Evolutionary conservation across 2,113 vertebrate genomes (phyloP).

Genomic region (Cryptoleucopteryx plumbea): DNA sequence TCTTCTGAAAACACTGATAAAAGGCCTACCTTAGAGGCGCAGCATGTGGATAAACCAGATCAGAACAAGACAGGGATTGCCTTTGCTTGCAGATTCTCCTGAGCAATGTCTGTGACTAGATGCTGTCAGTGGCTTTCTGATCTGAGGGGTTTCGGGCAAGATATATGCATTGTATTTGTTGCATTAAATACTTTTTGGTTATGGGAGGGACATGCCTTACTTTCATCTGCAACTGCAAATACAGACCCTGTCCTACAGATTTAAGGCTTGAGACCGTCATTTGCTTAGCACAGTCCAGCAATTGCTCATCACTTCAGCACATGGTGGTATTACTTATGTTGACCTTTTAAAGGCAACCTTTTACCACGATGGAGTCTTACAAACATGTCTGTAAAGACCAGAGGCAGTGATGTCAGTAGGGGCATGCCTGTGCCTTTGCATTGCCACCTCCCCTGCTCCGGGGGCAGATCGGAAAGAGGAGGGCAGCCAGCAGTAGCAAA

Average conservation of each 20-base stretch:
- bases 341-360: not conserved
- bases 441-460: not conserved
- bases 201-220: not conserved
- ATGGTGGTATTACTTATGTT: fast-evolving
- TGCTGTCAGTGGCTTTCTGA: not conserved
- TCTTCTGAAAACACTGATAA: not conserved
- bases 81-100: not conserved
- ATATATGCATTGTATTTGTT: not conserved
- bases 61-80: not conserved
- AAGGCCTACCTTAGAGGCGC: not conserved
- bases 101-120: not conserved
- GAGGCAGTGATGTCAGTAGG: not conserved
- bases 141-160: not conserved
- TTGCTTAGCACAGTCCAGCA: not conserved
- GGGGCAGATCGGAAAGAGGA: not conserved
- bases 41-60: not conserved
- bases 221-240: not conserved
- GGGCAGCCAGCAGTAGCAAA: not conserved
- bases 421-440: not conserved
- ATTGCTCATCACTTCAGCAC: not conserved
- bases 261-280: not conserved
- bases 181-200: not conserved
- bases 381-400: not conserved
- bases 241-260: not conserved
- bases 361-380: fast-evolving